Evolutionary conservation across 2,888 invertebrate species (phyloP).

Genomic region (Macroteleia sp.): DNA sequence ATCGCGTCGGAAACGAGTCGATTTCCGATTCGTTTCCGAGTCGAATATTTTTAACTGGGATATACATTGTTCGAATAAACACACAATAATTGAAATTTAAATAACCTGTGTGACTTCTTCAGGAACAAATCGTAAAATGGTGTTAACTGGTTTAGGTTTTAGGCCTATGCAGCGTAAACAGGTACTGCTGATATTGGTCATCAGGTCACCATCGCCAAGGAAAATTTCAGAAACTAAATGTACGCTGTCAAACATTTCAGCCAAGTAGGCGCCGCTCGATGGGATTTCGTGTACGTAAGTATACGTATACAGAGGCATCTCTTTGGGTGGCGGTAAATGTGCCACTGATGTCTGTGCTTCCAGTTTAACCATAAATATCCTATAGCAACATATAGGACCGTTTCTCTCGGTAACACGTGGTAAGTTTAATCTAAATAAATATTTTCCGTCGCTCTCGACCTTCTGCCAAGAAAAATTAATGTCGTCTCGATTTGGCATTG

Average conservation of each 20-base stretch:
- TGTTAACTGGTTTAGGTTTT: conserved; percentile 80
- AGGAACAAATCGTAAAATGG: conserved; percentile 75
- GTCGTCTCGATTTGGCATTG: conserved; percentile 88
- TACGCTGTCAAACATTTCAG: conserved; percentile 92
- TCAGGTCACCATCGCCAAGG: conserved; percentile 88
- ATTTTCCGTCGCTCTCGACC: conserved; percentile 87
- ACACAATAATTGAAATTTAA: too few species aligned
- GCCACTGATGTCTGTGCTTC: conserved; percentile 87
- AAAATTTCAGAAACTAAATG: conserved; percentile 88
- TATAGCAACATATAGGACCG: conserved; percentile 94
- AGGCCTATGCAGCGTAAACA: conserved; percentile 85
- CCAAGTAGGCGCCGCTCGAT: conserved; percentile 90
- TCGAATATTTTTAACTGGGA: too few species aligned
- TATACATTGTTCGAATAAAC: too few species aligned
- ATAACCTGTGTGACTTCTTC: conserved; percentile 66
- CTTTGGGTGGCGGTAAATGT: conserved; percentile 88
- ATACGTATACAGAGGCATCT: conserved; percentile 89
- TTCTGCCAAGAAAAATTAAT: conserved; percentile 87
- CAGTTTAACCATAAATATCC: conserved; percentile 91
- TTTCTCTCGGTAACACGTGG: conserved; percentile 93
- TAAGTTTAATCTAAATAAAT: conserved; percentile 90
- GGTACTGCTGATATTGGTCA: conserved; percentile 75
- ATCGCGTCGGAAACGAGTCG: too few species aligned
- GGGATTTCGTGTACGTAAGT: conserved; percentile 89
- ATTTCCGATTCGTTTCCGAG: too few species aligned